Evolutionary conservation across 2,888 invertebrate genomes (phyloP).

Genomic region (Latrodectus hesperus): DNA sequence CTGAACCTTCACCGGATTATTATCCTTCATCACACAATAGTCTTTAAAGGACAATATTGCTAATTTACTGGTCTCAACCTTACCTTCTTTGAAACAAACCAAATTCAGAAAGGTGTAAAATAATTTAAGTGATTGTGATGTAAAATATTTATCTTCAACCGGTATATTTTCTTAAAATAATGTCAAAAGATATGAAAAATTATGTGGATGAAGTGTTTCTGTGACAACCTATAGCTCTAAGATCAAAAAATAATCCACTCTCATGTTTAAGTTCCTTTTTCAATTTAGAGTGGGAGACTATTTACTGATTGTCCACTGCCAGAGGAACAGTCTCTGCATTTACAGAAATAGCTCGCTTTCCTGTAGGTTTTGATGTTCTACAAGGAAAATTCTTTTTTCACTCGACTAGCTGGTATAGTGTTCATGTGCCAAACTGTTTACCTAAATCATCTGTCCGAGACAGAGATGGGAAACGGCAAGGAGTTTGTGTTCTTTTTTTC

Average conservation of each 20-base stretch:
- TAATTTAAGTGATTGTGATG: background rate
- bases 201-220: background rate
- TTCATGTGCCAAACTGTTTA: constrained; percentile 66
- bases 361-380: constrained; percentile 48
- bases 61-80: background rate
- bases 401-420: constrained; percentile 67
- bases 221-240: background rate
- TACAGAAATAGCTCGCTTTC: constrained; percentile 68
- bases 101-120: background rate
- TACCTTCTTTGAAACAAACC: background rate
- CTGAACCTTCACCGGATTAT: constrained; percentile 89
- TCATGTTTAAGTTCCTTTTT: constrained; percentile 25
- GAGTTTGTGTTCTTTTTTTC: constrained; percentile 31
- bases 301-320: constrained; percentile 1
- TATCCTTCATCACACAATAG: constrained; percentile 73
- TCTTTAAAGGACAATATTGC: constrained; percentile 33
- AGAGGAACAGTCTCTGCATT: constrained; percentile 14
- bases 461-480: constrained; percentile 23
- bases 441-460: constrained; percentile 2
- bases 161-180: background rate
- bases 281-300: constrained; percentile 12
- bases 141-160: background rate
- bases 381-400: constrained; percentile 30
- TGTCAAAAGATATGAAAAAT: background rate
- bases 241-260: background rate